Evolutionary conservation across 1,140 invertebrate species (phyloP), one percentile per base, ranked within the genome.

Genomic region (Thaumatotibia leucotreta): DNA sequence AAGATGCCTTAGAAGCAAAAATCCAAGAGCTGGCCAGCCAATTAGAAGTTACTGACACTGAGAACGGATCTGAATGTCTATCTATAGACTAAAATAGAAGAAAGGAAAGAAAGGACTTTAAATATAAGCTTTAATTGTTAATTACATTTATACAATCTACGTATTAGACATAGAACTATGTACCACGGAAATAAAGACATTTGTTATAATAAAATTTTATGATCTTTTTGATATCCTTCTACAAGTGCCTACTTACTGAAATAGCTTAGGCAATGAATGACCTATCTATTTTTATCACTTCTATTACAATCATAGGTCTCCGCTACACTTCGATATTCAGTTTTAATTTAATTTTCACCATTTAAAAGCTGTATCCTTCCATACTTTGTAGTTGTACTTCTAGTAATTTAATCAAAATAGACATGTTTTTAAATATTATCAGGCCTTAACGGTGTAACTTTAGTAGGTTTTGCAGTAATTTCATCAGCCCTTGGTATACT

Each of bases 1-100:
- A 88, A 71, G 84, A 91, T n/a, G 81, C 77, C 2, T 73, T 94
- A 3, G 85, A 92, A 65, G 74, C 77, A 1, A 92, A 92, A 64
- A 78, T 93, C 24, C 72, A 87, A 69, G 82, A 83, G 11, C 67
- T 93, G 9, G 80, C 88, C 0, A 69, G 70, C 27, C 84, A 92
- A 62, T 54, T 93, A 10, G 89, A 92, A 50, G 63, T 72, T 35
- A 70, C 72, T 27, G 70, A 73, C 32, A 70, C 72, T 32, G 70
- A 73, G 49, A 63, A 23, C 24, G 65, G 61, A 62, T 35, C 54
- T 32, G 61, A 68, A 45, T 63, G 10, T 35, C 61, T 27, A 10
- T 67, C n/a, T 32, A 52, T 63, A 58, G 49, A 67, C 17, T 33
- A 35, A 52, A 20, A 2, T 9, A 9, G n/a, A n/a, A 45, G 39